phyloP scores from a whole-genome alignment of 2,888 invertebrate genomes.

The Cerastis leucographa region DNA sequence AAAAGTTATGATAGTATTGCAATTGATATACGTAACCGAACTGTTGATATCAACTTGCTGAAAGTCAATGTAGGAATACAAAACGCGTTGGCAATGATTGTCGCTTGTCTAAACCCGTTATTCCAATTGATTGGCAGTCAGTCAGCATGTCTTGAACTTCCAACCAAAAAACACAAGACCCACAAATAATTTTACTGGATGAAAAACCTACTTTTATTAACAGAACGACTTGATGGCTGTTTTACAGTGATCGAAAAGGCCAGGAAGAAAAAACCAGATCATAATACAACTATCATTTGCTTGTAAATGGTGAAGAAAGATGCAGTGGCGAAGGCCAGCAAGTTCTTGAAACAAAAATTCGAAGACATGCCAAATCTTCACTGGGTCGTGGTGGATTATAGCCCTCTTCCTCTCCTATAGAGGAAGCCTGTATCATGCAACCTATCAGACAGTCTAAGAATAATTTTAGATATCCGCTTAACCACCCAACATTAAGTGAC shows the following conservation, averaged over 20 bases:
- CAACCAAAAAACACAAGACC: background rate
- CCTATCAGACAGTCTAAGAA: background rate
- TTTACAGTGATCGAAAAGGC: background rate
- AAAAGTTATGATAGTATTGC: background rate
- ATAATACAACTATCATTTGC: background rate
- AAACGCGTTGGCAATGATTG: background rate
- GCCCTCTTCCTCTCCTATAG: background rate
- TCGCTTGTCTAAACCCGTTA: background rate
- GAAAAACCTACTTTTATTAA: background rate
- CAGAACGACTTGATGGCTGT: background rate
- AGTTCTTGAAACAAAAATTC: background rate
- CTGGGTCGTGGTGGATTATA: background rate
- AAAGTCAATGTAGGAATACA: background rate
- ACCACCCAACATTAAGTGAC: background rate
- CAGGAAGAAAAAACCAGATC: too few relatives aligned
- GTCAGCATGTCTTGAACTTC: background rate
- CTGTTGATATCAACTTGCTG: background rate
- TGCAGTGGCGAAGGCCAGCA: background rate
- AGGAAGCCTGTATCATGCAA: background rate
- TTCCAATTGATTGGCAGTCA: background rate
- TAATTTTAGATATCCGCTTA: background rate
- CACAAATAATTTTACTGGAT: background rate
- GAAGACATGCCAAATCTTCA: background rate
- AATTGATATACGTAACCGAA: background rate
- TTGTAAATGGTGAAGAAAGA: background rate